phyloP scores from a whole-genome alignment of 1,140 invertebrate genomes.

The Drosophila takahashii region DNA sequence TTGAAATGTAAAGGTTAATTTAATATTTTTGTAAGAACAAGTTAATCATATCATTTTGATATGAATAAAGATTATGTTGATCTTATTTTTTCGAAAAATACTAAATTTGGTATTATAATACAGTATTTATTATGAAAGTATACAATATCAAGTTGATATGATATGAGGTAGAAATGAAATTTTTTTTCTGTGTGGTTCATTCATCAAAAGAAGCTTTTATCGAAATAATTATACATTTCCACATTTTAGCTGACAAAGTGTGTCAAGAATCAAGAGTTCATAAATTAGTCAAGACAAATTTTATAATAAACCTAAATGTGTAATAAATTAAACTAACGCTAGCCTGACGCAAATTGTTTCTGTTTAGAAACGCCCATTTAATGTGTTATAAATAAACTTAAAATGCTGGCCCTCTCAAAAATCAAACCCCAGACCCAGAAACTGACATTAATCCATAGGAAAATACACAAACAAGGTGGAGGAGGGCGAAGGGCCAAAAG shows the following conservation, averaged over 20 bases:
- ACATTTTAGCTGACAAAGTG: conserved; percentile 11
- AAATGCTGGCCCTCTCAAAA: conserved; percentile 2
- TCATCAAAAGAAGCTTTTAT: conserved; percentile 9
- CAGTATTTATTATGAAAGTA: too few relatives aligned
- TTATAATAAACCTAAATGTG: conserved; percentile 22
- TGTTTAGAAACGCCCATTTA: conserved; percentile 16
- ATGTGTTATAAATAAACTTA: conserved; percentile 25
- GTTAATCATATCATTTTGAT: too few relatives aligned
- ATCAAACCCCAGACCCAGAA: conserved; percentile 19
- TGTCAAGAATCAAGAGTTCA: conserved; percentile 11
- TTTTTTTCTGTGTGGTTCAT: too few relatives aligned
- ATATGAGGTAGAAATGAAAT: too few relatives aligned
- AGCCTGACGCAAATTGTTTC: conserved; percentile 21
- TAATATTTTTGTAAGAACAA: too few relatives aligned
- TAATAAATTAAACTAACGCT: conserved; percentile 22
- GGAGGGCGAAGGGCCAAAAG: conserved; percentile 13
- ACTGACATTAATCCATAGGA: conserved; percentile 45
- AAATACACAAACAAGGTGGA: conserved; percentile 18
- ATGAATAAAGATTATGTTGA: too few relatives aligned
- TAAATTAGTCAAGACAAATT: conserved; percentile 25
- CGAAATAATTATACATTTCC: conserved; percentile 6
- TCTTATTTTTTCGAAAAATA: too few relatives aligned
- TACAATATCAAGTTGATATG: too few relatives aligned
- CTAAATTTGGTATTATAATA: too few relatives aligned
- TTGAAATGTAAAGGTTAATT: too few relatives aligned